phyloP scores from a whole-genome alignment of 2,797 vertebrate species.

The Amblyopsis hoosieri region DNA sequence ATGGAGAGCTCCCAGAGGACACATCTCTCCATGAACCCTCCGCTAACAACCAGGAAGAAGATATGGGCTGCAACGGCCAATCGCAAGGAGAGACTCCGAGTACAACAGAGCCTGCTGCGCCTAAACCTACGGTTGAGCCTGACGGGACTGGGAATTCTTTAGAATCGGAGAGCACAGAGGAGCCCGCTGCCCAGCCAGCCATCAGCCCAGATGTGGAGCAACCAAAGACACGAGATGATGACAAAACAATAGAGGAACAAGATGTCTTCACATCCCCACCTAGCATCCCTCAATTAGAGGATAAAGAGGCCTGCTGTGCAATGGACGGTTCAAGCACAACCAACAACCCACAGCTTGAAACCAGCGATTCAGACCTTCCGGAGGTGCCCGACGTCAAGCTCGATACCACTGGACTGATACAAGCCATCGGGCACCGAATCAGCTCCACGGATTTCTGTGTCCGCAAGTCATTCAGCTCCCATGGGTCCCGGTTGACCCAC shows the following conservation, averaged over 20 bases:
- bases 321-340: constrained; percentile 13
- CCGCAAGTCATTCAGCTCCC: constrained; percentile 63
- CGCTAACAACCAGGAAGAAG: constrained; percentile 5
- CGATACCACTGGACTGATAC: constrained; percentile 2
- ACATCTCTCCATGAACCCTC: background rate
- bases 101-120: background rate
- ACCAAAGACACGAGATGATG: constrained; percentile 1
- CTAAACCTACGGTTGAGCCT: constrained; percentile 12
- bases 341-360: constrained; percentile 16
- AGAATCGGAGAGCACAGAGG: background rate
- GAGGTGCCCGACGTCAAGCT: constrained; percentile 11
- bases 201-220: background rate
- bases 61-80: background rate
- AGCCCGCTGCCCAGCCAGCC: background rate
- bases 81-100: constrained; percentile 9
- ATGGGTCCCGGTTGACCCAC: constrained; percentile 44
- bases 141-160: constrained; percentile 1
- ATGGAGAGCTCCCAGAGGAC: constrained; percentile 5
- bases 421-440: constrained; percentile 6
- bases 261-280: constrained; percentile 15
- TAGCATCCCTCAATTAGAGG: background rate
- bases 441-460: constrained; percentile 62
- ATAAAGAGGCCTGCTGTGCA: background rate
- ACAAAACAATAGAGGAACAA: constrained; percentile 18
- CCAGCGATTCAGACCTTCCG: constrained; percentile 1